A percentile compares a stretch with the other conserved stretches of the same genome.
Evolutionary conservation across 2,888 invertebrate genomes (phyloP).

Genomic region (Glyphotaelius pellucidus): DNA sequence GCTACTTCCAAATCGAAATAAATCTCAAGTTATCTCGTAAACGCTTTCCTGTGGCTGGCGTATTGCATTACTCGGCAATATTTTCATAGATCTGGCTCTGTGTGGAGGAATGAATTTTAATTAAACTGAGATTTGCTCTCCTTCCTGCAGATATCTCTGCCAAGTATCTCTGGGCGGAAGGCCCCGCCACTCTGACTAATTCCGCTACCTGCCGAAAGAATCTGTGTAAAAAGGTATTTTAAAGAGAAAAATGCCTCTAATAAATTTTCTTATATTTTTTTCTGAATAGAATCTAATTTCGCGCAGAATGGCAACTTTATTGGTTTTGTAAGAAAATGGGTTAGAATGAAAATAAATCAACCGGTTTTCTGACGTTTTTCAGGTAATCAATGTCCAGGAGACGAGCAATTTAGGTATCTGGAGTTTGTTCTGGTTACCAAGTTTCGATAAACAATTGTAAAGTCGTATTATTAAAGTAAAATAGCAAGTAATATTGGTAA

Average conservation of each 20-base stretch:
- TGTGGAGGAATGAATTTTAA: not conserved
- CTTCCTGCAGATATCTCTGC: not conserved
- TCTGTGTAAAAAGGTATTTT: not conserved
- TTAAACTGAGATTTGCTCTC: not conserved
- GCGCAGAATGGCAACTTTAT: conserved; percentile 2
- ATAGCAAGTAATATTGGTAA: too few relatives aligned
- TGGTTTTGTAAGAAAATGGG: not conserved
- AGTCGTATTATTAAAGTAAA: too few relatives aligned
- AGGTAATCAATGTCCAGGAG: not conserved
- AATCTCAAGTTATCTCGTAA: not conserved
- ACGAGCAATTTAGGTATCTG: not conserved
- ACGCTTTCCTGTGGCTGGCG: not conserved
- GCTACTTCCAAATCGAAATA: not conserved
- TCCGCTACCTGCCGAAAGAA: not conserved
- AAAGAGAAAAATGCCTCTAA: conserved; percentile 2
- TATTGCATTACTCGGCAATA: not conserved
- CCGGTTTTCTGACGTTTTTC: not conserved
- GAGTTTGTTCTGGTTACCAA: not conserved
- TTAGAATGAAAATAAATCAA: not conserved
- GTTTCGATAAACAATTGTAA: not conserved
- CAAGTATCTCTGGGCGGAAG: not conserved
- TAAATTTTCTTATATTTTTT: not conserved
- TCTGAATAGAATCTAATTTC: conserved; percentile 2
- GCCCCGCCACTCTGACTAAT: not conserved
- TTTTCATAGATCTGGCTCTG: not conserved